Conservation (phyloP, 2,888 invertebrate genomes). For the Stramonita haemastoma region DNA sequence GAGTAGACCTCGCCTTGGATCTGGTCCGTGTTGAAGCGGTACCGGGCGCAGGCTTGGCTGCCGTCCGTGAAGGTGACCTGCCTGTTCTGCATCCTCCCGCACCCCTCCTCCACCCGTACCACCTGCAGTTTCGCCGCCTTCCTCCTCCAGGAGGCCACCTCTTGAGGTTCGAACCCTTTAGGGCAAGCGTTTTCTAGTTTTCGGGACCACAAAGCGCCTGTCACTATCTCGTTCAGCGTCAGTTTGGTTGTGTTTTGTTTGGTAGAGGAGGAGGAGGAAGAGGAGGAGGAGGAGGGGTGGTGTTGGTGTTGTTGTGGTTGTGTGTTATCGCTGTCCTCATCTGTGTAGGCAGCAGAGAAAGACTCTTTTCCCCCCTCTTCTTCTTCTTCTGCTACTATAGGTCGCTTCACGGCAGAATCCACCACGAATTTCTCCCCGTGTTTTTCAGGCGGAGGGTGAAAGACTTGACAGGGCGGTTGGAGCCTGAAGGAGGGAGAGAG, state of each 20-base stretch:
- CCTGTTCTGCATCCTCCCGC: conserved; percentile 93
- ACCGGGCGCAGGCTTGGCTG: conserved; percentile 88
- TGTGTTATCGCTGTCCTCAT: not conserved
- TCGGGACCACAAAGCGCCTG: conserved; percentile 59
- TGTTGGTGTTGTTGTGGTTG: too few relatives aligned
- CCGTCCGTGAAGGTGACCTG: conserved; percentile 88
- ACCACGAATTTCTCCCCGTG: conserved; percentile 30
- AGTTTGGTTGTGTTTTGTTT: not conserved
- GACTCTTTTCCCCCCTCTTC: not conserved
- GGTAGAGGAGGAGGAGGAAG: too few relatives aligned
- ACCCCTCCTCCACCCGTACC: conserved; percentile 86
- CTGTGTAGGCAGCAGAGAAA: too few relatives aligned
- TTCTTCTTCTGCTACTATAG: not conserved
- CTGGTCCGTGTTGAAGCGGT: conserved; percentile 92
- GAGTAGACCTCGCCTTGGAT: conserved; percentile 94
- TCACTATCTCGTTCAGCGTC: conserved; percentile 36
- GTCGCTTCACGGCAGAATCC: conserved; percentile 29
- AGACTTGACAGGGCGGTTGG: conserved; percentile 20
- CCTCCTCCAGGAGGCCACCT: conserved; percentile 81
- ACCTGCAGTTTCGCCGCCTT: conserved; percentile 80
- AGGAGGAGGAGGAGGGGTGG: not conserved
- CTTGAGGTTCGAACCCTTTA: conserved; percentile 62
- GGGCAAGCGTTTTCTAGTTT: conserved; percentile 58
- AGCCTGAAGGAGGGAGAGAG: not conserved
- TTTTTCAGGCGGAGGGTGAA: conserved; percentile 36